Conservation (phyloP, 2,113 vertebrate species). For the Triplophysa dalaica region DNA sequence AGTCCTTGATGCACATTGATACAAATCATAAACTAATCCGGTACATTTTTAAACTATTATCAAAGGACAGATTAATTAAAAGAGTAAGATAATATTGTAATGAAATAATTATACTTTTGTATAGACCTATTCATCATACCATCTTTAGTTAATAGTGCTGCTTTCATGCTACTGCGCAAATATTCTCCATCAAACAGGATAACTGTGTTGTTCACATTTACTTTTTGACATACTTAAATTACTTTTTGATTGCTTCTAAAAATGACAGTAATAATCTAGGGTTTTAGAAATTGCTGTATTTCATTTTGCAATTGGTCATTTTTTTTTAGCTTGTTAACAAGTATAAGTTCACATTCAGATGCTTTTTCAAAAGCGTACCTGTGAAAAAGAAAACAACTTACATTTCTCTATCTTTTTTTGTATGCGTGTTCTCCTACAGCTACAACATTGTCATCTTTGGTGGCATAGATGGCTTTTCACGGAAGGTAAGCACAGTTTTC, state of each 20-base stretch:
- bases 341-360: too few species aligned
- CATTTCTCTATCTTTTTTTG: too few species aligned
- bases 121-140: too few species aligned
- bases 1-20: conserved; percentile 19
- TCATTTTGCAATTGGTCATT: not conserved
- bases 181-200: too few species aligned
- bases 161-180: too few species aligned
- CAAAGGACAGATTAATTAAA: conserved; percentile 1
- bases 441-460: conserved; percentile 3
- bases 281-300: conserved; percentile 13
- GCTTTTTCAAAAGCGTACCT: too few species aligned
- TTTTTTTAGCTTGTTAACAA: not conserved
- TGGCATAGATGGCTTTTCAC: conserved; percentile 28
- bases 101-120: not conserved
- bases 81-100: conserved; percentile 14
- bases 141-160: not conserved
- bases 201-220: too few species aligned
- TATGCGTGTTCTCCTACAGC: not conserved
- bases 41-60: not conserved
- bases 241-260: conserved; percentile 15
- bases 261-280: conserved; percentile 4
- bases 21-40: conserved; percentile 21
- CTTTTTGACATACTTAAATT: conserved; percentile 15
- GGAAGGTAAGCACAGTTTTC: conserved; percentile 10
- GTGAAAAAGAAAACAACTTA: too few species aligned